Conservation (phyloP, 2,797 vertebrate species). For the Pseudochirops corinnae region DNA sequence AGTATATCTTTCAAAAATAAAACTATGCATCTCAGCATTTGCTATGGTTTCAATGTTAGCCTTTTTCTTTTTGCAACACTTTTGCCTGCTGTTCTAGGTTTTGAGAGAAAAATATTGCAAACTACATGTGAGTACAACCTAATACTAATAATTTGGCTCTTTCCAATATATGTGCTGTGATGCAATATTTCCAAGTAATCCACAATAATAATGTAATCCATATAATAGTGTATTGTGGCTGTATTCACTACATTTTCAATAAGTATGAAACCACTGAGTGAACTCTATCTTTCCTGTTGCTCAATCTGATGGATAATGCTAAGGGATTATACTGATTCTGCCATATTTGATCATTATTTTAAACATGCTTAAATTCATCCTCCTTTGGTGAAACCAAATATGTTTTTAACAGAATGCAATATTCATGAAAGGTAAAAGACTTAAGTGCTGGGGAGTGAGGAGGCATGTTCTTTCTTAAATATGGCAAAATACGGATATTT, state of each 20-base stretch:
- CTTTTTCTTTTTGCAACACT: not conserved
- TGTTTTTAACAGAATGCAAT: not conserved
- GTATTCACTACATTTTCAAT: not conserved
- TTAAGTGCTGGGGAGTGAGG: not conserved
- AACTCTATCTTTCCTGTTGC: not conserved
- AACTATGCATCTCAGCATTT: not conserved
- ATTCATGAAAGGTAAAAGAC: not conserved
- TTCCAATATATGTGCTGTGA: not conserved
- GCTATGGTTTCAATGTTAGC: not conserved
- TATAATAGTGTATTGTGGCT: not conserved
- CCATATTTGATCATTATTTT: not conserved
- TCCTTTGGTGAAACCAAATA: not conserved
- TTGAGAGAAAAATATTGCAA: not conserved
- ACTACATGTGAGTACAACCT: not conserved
- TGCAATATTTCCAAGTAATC: not conserved
- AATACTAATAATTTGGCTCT: not conserved
- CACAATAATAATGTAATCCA: not conserved
- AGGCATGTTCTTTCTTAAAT: not conserved
- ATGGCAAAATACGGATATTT: not conserved
- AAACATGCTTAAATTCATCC: not conserved
- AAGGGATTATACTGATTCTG: not conserved
- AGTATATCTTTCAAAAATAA: conserved; percentile 49
- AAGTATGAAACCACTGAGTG: not conserved
- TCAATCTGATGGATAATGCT: not conserved
- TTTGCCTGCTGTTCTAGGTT: not conserved